These are phyloP conservation scores for Lepisosteus oculatus DNA, from an alignment of 2,113 vertebrate genomes.

Conservation along the genomic window DNA sequence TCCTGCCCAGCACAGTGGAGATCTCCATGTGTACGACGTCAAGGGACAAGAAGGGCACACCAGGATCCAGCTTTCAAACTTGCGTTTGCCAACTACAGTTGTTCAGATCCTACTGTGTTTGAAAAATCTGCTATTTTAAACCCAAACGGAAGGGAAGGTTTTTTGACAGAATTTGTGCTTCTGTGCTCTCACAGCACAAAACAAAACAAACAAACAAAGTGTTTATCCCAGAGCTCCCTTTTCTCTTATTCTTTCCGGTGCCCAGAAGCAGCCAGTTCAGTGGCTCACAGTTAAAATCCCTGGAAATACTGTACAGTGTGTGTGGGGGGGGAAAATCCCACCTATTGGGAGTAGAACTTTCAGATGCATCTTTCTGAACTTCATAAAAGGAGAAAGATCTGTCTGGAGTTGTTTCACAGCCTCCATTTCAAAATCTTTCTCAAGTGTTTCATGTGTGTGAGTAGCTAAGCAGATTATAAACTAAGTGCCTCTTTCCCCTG, in stretches of 20 bases:
- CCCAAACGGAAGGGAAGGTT: neutral
- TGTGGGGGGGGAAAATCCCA: neutral
- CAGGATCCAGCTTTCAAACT: neutral
- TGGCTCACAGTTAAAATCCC: neutral
- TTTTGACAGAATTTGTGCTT: neutral
- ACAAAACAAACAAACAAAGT: neutral
- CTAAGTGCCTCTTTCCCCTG: too few relatives aligned
- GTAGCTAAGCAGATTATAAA: too few relatives aligned
- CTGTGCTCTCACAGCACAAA: neutral
- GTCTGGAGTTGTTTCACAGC: too few relatives aligned
- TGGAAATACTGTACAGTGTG: neutral
- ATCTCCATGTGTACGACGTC: too few relatives aligned
- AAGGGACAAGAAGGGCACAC: too few relatives aligned
- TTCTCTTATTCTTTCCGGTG: neutral
- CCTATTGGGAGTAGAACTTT: too few relatives aligned
- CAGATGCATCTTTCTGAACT: too few relatives aligned
- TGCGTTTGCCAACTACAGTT: too few relatives aligned
- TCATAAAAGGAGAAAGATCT: too few relatives aligned
- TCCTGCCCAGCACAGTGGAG: too few relatives aligned
- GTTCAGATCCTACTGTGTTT: neutral
- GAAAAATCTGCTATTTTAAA: neutral
- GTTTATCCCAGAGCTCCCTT: neutral
- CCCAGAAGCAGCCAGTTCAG: neutral
- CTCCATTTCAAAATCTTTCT: too few relatives aligned
- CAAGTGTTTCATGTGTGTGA: too few relatives aligned